Conservation (phyloP, 2,888 invertebrate genomes). For the Augochlorella aurata region DNA sequence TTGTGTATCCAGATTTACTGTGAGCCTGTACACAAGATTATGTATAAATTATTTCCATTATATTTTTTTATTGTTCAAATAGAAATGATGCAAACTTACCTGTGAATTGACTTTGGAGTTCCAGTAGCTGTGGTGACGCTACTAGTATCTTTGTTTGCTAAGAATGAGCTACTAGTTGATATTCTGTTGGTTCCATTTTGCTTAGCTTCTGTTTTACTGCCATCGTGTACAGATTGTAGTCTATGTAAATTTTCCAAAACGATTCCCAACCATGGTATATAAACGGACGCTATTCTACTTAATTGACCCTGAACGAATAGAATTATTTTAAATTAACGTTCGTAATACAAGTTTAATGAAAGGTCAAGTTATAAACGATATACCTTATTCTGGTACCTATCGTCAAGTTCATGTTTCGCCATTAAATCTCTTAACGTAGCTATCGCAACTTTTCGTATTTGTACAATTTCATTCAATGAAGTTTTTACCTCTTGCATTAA, state of each 20-base stretch:
- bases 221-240: constrained; percentile 82
- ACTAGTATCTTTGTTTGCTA: constrained; percentile 83
- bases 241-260: constrained; percentile 94
- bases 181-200: constrained; percentile 83
- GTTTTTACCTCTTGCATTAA: constrained; percentile 94
- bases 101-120: constrained; percentile 77
- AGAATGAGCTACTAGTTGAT: constrained; percentile 85
- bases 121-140: constrained; percentile 69
- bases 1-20: constrained; percentile 89
- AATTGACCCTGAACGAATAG: constrained; percentile 85
- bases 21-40: constrained; percentile 83
- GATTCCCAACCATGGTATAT: constrained; percentile 95
- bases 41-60: constrained; percentile 4
- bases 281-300: constrained; percentile 93
- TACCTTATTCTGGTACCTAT: constrained; percentile 91
- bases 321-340: not conserved
- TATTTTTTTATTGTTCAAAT: not conserved
- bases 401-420: constrained; percentile 97
- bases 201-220: constrained; percentile 78
- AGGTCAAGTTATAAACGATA: constrained; percentile 25
- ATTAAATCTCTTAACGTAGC: constrained; percentile 91
- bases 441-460: constrained; percentile 91
- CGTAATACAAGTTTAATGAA: not conserved
- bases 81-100: constrained; percentile 56
- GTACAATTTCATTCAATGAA: constrained; percentile 92